Conservation (phyloP, 1,140 invertebrate species). For the Pristionchus pacificus region DNA sequence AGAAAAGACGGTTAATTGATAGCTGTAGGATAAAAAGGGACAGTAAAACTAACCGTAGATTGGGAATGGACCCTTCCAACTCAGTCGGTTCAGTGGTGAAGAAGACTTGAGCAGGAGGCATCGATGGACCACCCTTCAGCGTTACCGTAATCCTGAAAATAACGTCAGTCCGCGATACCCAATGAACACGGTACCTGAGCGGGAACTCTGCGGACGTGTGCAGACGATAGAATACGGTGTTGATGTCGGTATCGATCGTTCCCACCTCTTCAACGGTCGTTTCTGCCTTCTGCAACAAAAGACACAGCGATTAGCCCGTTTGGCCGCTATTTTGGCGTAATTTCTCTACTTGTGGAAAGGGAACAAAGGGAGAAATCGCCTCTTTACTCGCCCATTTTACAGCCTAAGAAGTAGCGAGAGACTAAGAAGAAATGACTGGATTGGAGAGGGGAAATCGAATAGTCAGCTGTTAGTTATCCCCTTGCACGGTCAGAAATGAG, state of each 20-base stretch:
- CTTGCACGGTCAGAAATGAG: too few species aligned
- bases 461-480: too few species aligned
- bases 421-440: too few species aligned
- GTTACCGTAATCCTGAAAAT: slow-evolving; percentile 10
- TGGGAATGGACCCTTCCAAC: slow-evolving; percentile 18
- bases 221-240: slow-evolving; percentile 5
- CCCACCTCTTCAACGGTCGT: not conserved
- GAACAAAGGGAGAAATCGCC: too few species aligned
- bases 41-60: slow-evolving; percentile 1
- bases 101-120: slow-evolving; percentile 22
- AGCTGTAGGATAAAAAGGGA: not conserved
- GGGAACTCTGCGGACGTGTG: slow-evolving; percentile 14
- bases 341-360: too few species aligned
- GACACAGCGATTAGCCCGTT: too few species aligned
- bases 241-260: slow-evolving; percentile 11
- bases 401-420: too few species aligned
- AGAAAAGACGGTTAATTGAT: not conserved
- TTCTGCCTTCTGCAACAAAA: not conserved
- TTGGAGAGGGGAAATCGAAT: too few species aligned
- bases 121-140: slow-evolving; percentile 16
- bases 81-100: slow-evolving; percentile 13
- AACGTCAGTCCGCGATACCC: not conserved
- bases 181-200: slow-evolving; percentile 20
- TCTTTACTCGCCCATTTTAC: too few species aligned
- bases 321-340: too few species aligned